phyloP scores from a whole-genome alignment of 2,888 invertebrate genomes.

The Platycnemis pennipes region DNA sequence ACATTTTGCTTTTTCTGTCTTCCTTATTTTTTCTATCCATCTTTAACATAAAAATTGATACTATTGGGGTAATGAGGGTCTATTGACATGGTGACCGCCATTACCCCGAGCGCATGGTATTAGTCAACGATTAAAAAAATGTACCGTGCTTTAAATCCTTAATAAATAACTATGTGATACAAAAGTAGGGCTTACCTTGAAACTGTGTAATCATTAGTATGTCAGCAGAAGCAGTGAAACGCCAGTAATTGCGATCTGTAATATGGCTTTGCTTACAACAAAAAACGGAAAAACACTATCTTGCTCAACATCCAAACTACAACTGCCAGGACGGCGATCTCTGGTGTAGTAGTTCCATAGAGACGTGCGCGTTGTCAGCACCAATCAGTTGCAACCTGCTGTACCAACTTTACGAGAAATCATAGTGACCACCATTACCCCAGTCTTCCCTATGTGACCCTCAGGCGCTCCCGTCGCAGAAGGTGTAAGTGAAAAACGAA shows the following conservation, averaged over 20 bases:
- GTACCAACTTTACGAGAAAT: conserved; percentile 22
- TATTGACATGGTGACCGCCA: conserved; percentile 69
- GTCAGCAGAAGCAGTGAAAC: no score
- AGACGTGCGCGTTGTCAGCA: not conserved
- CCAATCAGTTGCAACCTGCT: not conserved
- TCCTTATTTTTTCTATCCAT: conserved; percentile 54
- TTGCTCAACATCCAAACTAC: not conserved
- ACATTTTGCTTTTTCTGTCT: conserved; percentile 70
- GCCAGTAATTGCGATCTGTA: not conserved
- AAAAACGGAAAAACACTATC: not conserved
- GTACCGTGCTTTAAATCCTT: no score
- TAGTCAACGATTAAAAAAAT: not conserved
- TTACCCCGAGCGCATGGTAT: conserved; percentile 54
- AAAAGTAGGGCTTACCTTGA: not conserved
- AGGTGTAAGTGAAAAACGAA: no score
- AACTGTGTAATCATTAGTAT: not conserved
- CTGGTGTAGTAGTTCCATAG: not conserved
- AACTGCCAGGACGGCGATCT: not conserved
- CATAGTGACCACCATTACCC: conserved; percentile 66
- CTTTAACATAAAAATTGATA: not conserved
- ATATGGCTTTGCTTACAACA: not conserved
- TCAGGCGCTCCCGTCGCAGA: no score
- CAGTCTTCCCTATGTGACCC: conserved; percentile 69
- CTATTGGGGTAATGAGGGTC: conserved; percentile 70
- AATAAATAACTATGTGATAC: not conserved